Conservation (phyloP, 2,113 vertebrate species). For the Anguilla rostrata region DNA sequence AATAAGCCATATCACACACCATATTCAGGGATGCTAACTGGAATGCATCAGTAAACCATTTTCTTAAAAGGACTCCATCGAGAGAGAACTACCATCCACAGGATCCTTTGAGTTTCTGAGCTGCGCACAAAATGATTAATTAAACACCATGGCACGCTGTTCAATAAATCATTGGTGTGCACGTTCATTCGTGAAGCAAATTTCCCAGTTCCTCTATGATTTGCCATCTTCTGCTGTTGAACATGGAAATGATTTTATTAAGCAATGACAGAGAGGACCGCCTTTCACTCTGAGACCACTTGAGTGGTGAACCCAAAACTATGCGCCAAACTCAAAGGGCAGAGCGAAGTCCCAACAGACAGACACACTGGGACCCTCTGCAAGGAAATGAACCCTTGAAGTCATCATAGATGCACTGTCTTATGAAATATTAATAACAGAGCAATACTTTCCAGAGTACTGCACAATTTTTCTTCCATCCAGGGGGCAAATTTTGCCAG, state of each 20-base stretch:
- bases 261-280: neutral
- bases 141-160: neutral
- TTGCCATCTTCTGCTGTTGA: constrained; percentile 1
- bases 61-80: neutral
- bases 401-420: constrained; percentile 21
- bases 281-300: constrained; percentile 2
- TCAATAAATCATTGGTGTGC: neutral
- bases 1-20: neutral
- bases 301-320: constrained; percentile 30
- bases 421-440: constrained; percentile 46
- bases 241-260: constrained; percentile 1
- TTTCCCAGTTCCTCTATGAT: neutral
- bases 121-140: constrained; percentile 1
- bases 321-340: constrained; percentile 25
- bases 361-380: constrained; percentile 28
- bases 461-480: constrained; percentile 38
- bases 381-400: constrained; percentile 40
- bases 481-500: constrained; percentile 26
- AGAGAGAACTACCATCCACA: neutral
- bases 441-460: constrained; percentile 35
- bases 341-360: constrained; percentile 23
- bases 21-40: neutral
- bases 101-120: neutral
- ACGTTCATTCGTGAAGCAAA: neutral
- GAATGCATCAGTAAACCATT: neutral